Evolutionary conservation across 2,113 vertebrate species (phyloP).

Genomic region (Rhineura floridana): DNA sequence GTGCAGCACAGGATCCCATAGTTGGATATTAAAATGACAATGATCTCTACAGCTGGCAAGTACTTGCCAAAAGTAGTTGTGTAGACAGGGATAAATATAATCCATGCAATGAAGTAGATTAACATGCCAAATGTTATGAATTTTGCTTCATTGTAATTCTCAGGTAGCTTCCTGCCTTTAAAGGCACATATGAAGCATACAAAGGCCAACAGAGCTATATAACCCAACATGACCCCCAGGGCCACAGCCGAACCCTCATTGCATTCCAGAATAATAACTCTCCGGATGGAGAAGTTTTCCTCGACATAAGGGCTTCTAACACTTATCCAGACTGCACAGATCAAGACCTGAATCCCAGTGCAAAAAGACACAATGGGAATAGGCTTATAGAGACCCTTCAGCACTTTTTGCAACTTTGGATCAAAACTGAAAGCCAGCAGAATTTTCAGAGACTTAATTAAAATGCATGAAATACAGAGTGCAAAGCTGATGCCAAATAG

Average conservation of each 20-base stretch:
- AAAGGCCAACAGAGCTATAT: slow-evolving; percentile 81
- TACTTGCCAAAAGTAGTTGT: slow-evolving; percentile 85
- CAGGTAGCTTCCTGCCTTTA: slow-evolving; percentile 87
- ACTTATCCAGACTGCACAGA: slow-evolving; percentile 82
- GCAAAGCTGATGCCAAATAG: slow-evolving; percentile 88
- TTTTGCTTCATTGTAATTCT: slow-evolving; percentile 90
- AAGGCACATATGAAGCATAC: slow-evolving; percentile 88
- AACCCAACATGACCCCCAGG: slow-evolving; percentile 85
- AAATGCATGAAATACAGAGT: slow-evolving; percentile 87
- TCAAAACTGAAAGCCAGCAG: slow-evolving; percentile 88
- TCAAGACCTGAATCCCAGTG: slow-evolving; percentile 76
- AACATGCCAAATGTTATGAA: slow-evolving; percentile 93
- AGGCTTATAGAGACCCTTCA: slow-evolving; percentile 79
- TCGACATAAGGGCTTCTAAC: slow-evolving; percentile 76
- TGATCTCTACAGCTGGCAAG: slow-evolving; percentile 87
- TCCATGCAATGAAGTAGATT: slow-evolving; percentile 90
- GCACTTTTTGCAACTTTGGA: slow-evolving; percentile 76
- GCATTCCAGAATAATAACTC: slow-evolving; percentile 80
- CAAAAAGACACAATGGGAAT: slow-evolving; percentile 75
- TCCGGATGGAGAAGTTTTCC: slow-evolving; percentile 61
- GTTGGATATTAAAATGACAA: slow-evolving; percentile 89
- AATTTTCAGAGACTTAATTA: slow-evolving; percentile 90
- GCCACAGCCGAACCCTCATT: slow-evolving; percentile 82
- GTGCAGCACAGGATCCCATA: slow-evolving; percentile 87
- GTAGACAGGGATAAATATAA: slow-evolving; percentile 86